phyloP scores from a whole-genome alignment of 2,888 invertebrate genomes.

The Idaea aversata region DNA sequence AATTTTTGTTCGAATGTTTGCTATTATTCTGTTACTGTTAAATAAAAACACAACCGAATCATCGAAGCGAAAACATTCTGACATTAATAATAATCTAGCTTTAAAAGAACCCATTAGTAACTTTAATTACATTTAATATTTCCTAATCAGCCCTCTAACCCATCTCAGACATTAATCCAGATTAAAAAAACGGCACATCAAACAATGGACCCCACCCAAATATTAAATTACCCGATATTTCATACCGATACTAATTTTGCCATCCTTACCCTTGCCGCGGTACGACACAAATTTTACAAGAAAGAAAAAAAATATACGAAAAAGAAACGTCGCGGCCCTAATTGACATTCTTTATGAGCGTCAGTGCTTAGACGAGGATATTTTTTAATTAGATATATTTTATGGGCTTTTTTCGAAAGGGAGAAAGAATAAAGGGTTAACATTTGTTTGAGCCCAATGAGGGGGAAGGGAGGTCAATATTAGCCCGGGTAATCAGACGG shows the following conservation, averaged over 20 bases:
- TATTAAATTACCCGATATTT: conserved; percentile 80
- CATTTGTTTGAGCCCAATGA: conserved; percentile 74
- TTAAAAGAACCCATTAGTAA: neutral
- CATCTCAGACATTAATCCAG: conserved; percentile 34
- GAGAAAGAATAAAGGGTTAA: conserved; percentile 77
- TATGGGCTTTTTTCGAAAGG: conserved; percentile 79
- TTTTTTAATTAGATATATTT: conserved; percentile 82
- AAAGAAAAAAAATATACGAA: conserved; percentile 50
- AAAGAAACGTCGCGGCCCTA: conserved; percentile 71
- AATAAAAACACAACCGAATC: neutral
- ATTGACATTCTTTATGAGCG: conserved; percentile 82
- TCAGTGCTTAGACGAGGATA: conserved; percentile 79
- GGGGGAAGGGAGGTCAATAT: conserved; percentile 72
- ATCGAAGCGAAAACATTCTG: neutral
- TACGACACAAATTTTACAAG: conserved; percentile 72
- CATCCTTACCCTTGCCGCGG: conserved; percentile 78
- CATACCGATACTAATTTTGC: conserved; percentile 80
- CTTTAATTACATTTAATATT: neutral
- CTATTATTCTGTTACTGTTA: neutral
- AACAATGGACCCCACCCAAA: conserved; percentile 48
- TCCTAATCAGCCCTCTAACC: conserved; percentile 1
- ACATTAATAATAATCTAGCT: neutral
- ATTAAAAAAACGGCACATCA: conserved; percentile 35
- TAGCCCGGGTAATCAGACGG: conserved; percentile 78
- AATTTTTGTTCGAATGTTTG: too few species aligned